These are phyloP conservation scores for Trachelus stipa DNA, from an alignment of 2,888 invertebrate species.

Conservation along the genomic window DNA sequence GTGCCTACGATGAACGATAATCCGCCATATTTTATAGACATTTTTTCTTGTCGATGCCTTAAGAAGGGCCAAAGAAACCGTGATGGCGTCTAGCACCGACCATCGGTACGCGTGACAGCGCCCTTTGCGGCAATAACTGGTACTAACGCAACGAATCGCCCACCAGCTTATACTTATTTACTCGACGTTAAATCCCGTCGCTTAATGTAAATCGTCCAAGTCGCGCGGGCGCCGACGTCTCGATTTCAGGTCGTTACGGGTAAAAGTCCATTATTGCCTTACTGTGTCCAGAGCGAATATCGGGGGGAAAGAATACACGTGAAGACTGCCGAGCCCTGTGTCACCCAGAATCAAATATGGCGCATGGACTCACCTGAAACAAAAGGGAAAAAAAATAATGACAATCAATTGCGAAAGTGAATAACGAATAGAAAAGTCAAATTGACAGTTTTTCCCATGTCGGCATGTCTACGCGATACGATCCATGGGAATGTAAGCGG, in stretches of 20 bases:
- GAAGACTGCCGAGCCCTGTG: background rate
- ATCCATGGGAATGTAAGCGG: background rate
- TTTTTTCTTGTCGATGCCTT: background rate
- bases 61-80: background rate
- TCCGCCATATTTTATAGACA: background rate
- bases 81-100: background rate
- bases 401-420: background rate
- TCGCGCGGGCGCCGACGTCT: background rate
- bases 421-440: background rate
- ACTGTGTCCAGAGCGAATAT: background rate
- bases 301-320: rapidly evolving
- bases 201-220: background rate
- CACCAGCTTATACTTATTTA: background rate
- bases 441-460: background rate
- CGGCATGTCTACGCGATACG: background rate
- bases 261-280: background rate
- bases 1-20: background rate
- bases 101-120: background rate
- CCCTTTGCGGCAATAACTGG: background rate
- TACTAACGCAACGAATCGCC: background rate
- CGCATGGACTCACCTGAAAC: background rate
- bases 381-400: background rate
- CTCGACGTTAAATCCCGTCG: background rate
- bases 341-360: background rate
- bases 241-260: background rate